Conservation (phyloP, 2,797 vertebrate species). For the Girardinus metallicus region DNA sequence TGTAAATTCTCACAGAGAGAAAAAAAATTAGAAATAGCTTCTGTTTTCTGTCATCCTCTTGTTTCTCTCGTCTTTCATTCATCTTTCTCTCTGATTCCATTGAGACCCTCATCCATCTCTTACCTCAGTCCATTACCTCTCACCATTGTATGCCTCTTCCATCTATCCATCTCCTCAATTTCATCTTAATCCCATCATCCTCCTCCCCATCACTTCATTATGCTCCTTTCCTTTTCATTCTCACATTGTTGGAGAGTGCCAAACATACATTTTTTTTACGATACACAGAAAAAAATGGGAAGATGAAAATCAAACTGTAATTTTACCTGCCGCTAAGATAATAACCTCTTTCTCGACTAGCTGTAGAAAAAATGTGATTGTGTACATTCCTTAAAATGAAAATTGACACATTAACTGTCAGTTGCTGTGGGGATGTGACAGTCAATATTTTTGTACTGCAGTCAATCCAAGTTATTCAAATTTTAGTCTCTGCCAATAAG, state of each 20-base stretch:
- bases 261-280: constrained; percentile 2
- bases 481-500: neutral
- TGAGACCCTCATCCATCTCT: constrained; percentile 68
- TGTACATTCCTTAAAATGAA: neutral
- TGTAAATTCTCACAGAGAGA: constrained; percentile 32
- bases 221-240: constrained; percentile 24
- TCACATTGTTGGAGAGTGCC: constrained; percentile 10
- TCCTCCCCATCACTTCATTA: constrained; percentile 29
- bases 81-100: constrained; percentile 63
- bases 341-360: neutral
- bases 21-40: constrained; percentile 49
- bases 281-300: neutral
- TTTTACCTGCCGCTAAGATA: neutral
- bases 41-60: constrained; percentile 58
- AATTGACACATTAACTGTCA: neutral
- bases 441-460: neutral
- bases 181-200: constrained; percentile 49
- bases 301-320: neutral
- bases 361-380: neutral
- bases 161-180: constrained; percentile 56
- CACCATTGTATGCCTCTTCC: constrained; percentile 46
- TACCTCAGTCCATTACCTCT: constrained; percentile 69
- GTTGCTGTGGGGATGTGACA: neutral
- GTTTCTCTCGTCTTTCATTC: constrained; percentile 47
- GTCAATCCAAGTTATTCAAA: neutral